These are phyloP conservation scores for Chironomus tepperi DNA, from an alignment of 1,140 invertebrate genomes.

Conservation along the genomic window DNA sequence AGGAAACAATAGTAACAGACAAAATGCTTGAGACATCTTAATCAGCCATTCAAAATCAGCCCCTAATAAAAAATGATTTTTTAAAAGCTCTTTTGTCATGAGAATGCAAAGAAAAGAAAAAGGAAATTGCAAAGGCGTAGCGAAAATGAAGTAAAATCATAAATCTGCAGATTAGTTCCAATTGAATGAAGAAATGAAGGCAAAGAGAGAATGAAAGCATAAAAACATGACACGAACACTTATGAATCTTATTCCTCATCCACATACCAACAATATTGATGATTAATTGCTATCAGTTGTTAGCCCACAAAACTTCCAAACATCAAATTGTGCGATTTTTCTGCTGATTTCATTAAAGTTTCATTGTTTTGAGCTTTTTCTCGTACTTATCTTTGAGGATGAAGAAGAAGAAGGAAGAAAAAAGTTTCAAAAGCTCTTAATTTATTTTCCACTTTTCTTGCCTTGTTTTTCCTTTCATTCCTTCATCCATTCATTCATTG, in stretches of 20 bases:
- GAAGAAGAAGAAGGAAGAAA: neutral
- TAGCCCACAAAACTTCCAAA: neutral
- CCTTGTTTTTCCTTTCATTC: too few species aligned
- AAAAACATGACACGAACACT: conserved; percentile 21
- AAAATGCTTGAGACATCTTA: neutral
- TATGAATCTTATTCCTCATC: neutral
- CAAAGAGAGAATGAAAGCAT: neutral
- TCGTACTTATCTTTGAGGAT: neutral
- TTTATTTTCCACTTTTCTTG: neutral
- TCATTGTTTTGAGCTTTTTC: neutral
- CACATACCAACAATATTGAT: conserved; percentile 7
- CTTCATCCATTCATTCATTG: too few species aligned
- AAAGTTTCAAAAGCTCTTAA: neutral
- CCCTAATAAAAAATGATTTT: neutral
- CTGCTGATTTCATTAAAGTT: neutral
- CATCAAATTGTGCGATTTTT: neutral
- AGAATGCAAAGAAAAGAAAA: neutral
- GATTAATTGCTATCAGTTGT: conserved; percentile 21
- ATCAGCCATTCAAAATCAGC: neutral
- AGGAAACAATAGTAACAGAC: too few species aligned
- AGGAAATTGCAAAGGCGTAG: neutral
- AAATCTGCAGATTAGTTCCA: conserved; percentile 18
- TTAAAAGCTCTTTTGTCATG: neutral
- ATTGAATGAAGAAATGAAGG: neutral
- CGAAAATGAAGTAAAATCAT: neutral